Evolutionary conservation across 2,113 vertebrate species (phyloP).

Genomic region (Copsychus sechellarum): DNA sequence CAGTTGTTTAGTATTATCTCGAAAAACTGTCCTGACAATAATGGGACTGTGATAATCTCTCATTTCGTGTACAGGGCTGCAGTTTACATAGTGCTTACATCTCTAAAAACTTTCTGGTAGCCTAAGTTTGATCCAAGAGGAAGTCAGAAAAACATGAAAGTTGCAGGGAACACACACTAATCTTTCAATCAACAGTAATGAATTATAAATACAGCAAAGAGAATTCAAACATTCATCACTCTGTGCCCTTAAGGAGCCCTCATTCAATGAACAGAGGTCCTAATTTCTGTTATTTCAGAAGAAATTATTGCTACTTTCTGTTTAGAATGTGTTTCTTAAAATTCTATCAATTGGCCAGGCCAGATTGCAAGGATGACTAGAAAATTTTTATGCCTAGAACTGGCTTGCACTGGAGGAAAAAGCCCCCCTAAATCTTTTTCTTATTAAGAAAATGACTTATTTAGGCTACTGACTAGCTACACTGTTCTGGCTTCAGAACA

Average conservation of each 20-base stretch:
- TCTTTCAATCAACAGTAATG: constrained; percentile 49
- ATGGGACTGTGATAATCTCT: not conserved
- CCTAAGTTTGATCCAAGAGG: not conserved
- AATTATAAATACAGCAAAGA: constrained; percentile 73
- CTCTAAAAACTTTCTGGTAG: too few relatives aligned
- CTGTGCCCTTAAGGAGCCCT: not conserved
- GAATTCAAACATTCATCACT: constrained; percentile 42
- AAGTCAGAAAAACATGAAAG: constrained; percentile 11
- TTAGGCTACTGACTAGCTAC: not conserved
- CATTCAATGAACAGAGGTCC: constrained; percentile 60
- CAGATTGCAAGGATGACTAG: not conserved
- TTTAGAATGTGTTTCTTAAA: not conserved
- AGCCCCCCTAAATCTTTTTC: not conserved
- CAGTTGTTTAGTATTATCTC: not conserved
- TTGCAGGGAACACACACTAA: rapidly evolving
- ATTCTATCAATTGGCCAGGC: not conserved
- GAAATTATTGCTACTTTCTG: not conserved
- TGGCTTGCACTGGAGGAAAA: not conserved
- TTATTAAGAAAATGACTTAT: not conserved
- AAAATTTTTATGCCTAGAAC: not conserved
- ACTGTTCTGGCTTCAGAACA: not conserved
- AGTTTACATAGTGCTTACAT: too few relatives aligned
- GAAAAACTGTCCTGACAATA: not conserved
- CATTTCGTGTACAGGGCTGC: not conserved
- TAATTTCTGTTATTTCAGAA: constrained; percentile 56